Evolutionary conservation across 2,113 vertebrate species (phyloP).

Genomic region (Paramisgurnus dabryanus): DNA sequence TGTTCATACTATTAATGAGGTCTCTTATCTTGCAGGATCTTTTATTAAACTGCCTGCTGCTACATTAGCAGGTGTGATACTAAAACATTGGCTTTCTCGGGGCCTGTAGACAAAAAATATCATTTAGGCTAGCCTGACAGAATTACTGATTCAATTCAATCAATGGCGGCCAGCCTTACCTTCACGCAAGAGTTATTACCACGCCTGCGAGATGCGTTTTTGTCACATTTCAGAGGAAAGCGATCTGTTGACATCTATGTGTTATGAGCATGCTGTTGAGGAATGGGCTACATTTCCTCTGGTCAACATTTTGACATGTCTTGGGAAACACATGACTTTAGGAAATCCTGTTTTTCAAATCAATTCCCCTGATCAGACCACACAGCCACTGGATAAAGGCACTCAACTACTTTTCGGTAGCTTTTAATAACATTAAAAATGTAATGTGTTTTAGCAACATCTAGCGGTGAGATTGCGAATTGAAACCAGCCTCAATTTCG

Average conservation of each 20-base stretch:
- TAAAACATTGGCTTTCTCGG: slow-evolving; percentile 20
- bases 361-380: slow-evolving; percentile 39
- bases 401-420: too few relatives aligned
- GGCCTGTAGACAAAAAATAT: background rate
- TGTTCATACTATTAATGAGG: slow-evolving; percentile 36
- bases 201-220: slow-evolving; percentile 31
- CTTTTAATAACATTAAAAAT: too few relatives aligned
- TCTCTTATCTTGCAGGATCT: slow-evolving; percentile 42
- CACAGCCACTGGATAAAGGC: background rate
- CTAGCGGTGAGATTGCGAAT: too few relatives aligned
- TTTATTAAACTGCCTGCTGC: slow-evolving; percentile 11
- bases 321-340: background rate
- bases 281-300: slow-evolving; percentile 20
- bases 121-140: slow-evolving; percentile 38
- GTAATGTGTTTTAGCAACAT: too few relatives aligned
- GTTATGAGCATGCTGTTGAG: slow-evolving; percentile 11
- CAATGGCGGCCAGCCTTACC: slow-evolving; percentile 49
- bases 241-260: slow-evolving; percentile 33
- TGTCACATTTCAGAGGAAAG: slow-evolving; percentile 48
- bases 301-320: background rate
- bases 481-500: too few relatives aligned
- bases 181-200: slow-evolving; percentile 50
- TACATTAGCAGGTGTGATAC: slow-evolving; percentile 20
- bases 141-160: slow-evolving; percentile 55
- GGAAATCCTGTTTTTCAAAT: slow-evolving; percentile 7